Evolutionary conservation across 2,888 invertebrate species (phyloP), one percentile per base, ranked within the genome.

Genomic region (Antheraea yamamai): DNA sequence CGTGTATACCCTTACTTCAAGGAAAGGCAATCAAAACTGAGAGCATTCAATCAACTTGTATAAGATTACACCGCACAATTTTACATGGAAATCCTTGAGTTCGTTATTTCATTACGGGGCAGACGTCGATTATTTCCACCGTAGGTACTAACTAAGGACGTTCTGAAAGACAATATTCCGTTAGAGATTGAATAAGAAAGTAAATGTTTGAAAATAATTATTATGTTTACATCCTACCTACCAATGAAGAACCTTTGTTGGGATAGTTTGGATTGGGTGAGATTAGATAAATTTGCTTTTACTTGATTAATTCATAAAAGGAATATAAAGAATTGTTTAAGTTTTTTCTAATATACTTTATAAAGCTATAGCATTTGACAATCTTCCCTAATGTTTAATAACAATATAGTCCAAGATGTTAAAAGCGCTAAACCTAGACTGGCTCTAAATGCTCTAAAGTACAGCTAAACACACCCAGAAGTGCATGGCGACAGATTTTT

Each of bases 11-110:
- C 39, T 70, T 39, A 70, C 39, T 39, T 70, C 70, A 70, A 70
- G 70, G 70, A 39, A 70, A 70, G 70, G 70, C 35, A 70, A 70
- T 70, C 70, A 39, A 70, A 70, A 70, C 39, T 39, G 70, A 70
- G 70, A 70, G 39, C 39, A 39, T 70, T 70, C 70, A 70, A 70
- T 70, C 70, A 70, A 70, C 70, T 39, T 70, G n/a, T 70, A 70
- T n/a, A 39, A 70, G 70, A 70, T 70, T 70, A 70, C 70, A 70
- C 70, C 70, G 70, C 70, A 70, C 70, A 70, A 70, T 39, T 70
- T 70, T 39, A n/a, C 70, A 70, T 39, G 39, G 70, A 70, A 39
- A 70, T 70, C 39, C 70, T 70, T n/a, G 70, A 39, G 70, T 70
- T 66, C 70, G 20, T 70, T 70, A 70, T 70, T 39, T 39, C 39